Conservation (phyloP, 1,140 invertebrate species). For the Argopecten irradians region DNA sequence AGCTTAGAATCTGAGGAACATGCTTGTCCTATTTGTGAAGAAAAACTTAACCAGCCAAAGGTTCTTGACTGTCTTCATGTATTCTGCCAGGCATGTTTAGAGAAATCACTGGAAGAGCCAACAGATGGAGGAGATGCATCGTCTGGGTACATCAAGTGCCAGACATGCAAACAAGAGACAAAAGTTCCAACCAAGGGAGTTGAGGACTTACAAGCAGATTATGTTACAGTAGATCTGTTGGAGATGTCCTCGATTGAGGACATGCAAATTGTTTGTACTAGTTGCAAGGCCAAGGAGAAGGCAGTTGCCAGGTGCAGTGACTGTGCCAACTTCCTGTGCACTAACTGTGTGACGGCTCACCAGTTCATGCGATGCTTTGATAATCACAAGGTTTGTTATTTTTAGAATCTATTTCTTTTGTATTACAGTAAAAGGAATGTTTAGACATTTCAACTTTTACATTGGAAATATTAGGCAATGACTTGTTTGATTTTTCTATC, state of each 20-base stretch:
- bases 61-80: conserved; percentile 94
- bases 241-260: conserved; percentile 89
- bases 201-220: conserved; percentile 86
- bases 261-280: conserved; percentile 80
- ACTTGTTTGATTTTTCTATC: no score
- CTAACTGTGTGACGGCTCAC: conserved; percentile 95
- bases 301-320: conserved; percentile 94
- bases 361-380: conserved; percentile 95
- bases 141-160: conserved; percentile 78
- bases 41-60: conserved; percentile 86
- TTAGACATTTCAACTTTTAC: neutral
- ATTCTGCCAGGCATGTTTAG: conserved; percentile 92
- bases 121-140: conserved; percentile 72
- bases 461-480: neutral
- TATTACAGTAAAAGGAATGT: neutral
- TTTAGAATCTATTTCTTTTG: neutral
- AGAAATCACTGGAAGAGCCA: conserved; percentile 82
- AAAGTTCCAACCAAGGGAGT: conserved; percentile 82
- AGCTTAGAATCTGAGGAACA: conserved; percentile 59
- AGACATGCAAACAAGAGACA: conserved; percentile 90
- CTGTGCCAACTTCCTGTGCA: conserved; percentile 94
- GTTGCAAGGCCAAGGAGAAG: conserved; percentile 80
- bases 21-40: conserved; percentile 78
- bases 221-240: conserved; percentile 89
- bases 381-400: conserved; percentile 82